A percentile compares a stretch with the other conserved stretches of the same genome.
Conservation (phyloP, 2,797 vertebrate genomes). For the Mallotus villosus region DNA sequence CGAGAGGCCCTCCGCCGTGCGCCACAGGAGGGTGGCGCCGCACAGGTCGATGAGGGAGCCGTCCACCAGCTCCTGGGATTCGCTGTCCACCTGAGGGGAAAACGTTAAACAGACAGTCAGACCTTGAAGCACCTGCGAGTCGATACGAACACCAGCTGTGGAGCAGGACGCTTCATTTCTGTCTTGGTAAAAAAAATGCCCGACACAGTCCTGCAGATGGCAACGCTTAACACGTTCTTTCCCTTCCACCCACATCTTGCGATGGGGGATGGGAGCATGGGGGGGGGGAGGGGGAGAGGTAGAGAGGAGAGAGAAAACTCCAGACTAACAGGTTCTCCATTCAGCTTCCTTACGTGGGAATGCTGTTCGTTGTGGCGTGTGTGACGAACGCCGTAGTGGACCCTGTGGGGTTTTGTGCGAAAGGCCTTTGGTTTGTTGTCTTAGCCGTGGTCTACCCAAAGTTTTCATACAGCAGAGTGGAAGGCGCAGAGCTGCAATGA, state of each 20-base stretch:
- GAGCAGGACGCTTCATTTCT: too few relatives aligned
- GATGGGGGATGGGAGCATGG: background rate
- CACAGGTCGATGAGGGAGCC: conserved; percentile 93
- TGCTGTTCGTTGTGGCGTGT: background rate
- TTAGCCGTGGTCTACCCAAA: background rate
- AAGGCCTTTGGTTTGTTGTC: background rate
- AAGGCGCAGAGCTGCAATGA: background rate
- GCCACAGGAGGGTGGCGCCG: conserved; percentile 92
- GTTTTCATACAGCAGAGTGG: background rate
- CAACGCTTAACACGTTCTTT: background rate
- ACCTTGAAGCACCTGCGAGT: background rate
- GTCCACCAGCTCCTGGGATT: conserved; percentile 89
- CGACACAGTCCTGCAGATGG: background rate
- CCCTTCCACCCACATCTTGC: background rate
- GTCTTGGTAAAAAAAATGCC: too few relatives aligned
- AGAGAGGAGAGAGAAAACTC: background rate
- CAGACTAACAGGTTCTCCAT: background rate
- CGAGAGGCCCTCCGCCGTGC: conserved; percentile 86
- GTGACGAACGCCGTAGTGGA: background rate
- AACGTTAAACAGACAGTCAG: background rate
- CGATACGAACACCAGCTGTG: background rate
- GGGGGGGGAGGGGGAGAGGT: too few relatives aligned
- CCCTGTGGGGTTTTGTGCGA: background rate
- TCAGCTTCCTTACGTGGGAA: background rate
- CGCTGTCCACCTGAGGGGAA: conserved; percentile 79